Evolutionary conservation across 2,113 vertebrate genomes (phyloP).

Genomic region (Hippocampus comes): DNA sequence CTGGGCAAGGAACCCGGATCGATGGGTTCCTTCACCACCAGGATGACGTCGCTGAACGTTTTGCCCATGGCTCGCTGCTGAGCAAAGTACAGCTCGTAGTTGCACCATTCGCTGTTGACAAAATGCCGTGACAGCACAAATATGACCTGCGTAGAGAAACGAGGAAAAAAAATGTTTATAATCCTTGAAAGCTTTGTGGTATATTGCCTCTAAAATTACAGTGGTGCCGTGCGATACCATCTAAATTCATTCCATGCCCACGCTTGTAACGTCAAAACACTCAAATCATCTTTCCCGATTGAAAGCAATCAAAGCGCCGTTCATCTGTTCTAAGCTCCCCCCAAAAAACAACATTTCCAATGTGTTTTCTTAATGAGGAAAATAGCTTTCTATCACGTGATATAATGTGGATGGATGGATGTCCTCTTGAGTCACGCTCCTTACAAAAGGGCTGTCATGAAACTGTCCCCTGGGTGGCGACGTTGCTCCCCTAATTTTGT

Average conservation of each 20-base stretch:
- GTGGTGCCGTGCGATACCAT: not conserved
- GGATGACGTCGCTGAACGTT: conserved; percentile 74
- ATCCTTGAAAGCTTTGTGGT: not conserved
- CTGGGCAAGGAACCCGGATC: conserved; percentile 71
- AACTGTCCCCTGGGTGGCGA: not conserved
- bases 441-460: not conserved
- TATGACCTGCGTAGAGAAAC: conserved; percentile 65
- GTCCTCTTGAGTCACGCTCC: not conserved
- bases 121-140: conserved; percentile 80
- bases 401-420: too few species aligned
- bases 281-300: not conserved
- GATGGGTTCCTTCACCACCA: conserved; percentile 80
- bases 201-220: not conserved
- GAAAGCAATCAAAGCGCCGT: not conserved
- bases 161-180: not conserved
- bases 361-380: not conserved
- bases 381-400: not conserved
- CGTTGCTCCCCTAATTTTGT: not conserved
- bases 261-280: not conserved
- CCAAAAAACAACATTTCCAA: too few species aligned
- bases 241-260: not conserved
- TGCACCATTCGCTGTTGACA: conserved; percentile 86
- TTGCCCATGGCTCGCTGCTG: conserved; percentile 81
- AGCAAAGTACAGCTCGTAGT: conserved; percentile 85
- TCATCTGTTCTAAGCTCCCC: too few species aligned